phyloP scores from a whole-genome alignment of 1,140 invertebrate genomes.

The Eufriesea mexicana region DNA sequence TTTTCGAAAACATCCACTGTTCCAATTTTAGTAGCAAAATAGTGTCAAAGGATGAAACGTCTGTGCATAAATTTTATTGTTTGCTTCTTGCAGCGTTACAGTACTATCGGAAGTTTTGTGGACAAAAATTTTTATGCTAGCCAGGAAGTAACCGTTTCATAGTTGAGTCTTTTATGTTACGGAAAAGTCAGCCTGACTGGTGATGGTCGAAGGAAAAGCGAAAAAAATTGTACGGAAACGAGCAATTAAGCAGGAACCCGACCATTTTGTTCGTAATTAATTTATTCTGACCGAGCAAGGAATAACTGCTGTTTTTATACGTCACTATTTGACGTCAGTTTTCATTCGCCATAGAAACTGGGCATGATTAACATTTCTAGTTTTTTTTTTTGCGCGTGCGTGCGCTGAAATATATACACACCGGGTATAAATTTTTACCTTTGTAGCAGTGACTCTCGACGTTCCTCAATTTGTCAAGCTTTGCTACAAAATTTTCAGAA shows the following conservation, averaged over 20 bases:
- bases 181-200: neutral
- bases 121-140: neutral
- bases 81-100: neutral
- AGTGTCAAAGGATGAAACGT: neutral
- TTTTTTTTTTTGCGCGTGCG: too few species aligned
- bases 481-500: conserved; percentile 25
- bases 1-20: conserved; percentile 47
- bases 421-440: conserved; percentile 17
- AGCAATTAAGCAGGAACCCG: conserved; percentile 3
- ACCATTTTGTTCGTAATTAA: conserved; percentile 20
- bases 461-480: conserved; percentile 19
- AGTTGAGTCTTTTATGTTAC: neutral
- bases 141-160: neutral
- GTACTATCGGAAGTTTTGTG: neutral
- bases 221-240: neutral
- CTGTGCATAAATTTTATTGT: neutral
- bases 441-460: neutral
- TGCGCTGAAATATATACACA: neutral
- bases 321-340: conserved; percentile 1
- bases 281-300: neutral
- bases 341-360: neutral
- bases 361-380: conserved; percentile 32
- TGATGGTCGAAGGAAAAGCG: neutral
- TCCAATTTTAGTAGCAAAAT: neutral
- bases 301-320: conserved; percentile 22